Conservation (phyloP, 2,797 vertebrate species). For the Falco berigora region DNA sequence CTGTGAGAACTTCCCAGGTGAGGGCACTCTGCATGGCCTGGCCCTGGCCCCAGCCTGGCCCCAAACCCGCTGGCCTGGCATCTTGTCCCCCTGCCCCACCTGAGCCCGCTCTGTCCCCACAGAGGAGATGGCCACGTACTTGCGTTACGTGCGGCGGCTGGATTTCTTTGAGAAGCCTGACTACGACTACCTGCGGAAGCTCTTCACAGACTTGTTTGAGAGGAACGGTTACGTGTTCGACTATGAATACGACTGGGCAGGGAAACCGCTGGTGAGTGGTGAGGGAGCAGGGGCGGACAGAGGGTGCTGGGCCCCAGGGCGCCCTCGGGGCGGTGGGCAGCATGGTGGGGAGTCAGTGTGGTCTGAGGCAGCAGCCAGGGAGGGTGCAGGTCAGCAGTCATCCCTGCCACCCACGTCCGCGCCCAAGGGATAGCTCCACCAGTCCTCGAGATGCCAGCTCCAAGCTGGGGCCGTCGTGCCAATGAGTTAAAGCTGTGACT, state of each 20-base stretch:
- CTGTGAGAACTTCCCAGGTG: conserved; percentile 95
- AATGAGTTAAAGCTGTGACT: background rate
- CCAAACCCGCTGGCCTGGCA: background rate
- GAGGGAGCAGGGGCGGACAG: background rate
- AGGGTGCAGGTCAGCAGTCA: rapidly evolving
- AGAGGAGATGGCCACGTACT: conserved; percentile 97
- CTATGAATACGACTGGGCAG: conserved; percentile 99
- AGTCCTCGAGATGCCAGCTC: background rate
- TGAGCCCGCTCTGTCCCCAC: background rate
- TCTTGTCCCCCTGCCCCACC: background rate
- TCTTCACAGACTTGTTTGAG: conserved; percentile 95
- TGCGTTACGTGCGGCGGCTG: conserved; percentile 93
- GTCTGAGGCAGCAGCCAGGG: background rate
- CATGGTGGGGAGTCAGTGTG: rapidly evolving
- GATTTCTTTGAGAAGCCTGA: conserved; percentile 98
- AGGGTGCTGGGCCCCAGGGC: background rate
- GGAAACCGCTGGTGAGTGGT: conserved; percentile 90
- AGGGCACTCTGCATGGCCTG: background rate
- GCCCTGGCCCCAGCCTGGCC: background rate
- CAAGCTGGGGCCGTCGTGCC: background rate
- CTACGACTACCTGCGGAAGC: conserved; percentile 94
- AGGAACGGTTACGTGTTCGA: conserved; percentile 92
- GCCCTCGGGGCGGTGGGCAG: rapidly evolving
- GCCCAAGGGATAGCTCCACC: background rate
- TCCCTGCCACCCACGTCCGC: rapidly evolving